Percentiles rank a stretch among this genome's conserved stretches.
Conservation (phyloP, 2,113 vertebrate species). For the Naja naja region DNA sequence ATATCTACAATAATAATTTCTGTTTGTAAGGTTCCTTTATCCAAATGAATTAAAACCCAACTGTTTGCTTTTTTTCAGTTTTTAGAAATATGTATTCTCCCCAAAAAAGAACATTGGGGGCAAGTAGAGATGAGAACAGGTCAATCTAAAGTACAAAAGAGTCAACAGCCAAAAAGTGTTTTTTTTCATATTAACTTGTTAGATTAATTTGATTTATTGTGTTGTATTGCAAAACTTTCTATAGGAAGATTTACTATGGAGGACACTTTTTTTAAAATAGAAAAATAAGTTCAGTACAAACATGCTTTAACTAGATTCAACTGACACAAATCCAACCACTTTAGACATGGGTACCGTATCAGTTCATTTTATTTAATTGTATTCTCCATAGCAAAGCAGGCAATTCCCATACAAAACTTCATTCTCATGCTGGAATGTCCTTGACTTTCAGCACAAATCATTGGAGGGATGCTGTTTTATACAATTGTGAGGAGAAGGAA, state of each 20-base stretch:
- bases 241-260: constrained; percentile 21
- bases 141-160: constrained; percentile 35
- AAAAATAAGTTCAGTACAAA: constrained; percentile 33
- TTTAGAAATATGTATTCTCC: constrained; percentile 40
- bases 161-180: constrained; percentile 1
- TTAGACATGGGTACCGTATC: constrained; percentile 36
- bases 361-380: constrained; percentile 46
- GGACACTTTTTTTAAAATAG: neutral
- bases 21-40: constrained; percentile 50
- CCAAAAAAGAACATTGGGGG: constrained; percentile 19
- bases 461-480: constrained; percentile 43
- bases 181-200: neutral
- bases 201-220: neutral
- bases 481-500: constrained; percentile 39
- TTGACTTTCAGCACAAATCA: constrained; percentile 56
- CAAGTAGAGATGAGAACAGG: constrained; percentile 27
- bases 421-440: constrained; percentile 45
- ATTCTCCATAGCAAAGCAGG: constrained; percentile 24
- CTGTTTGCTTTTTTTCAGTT: constrained; percentile 43
- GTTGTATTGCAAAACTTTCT: constrained; percentile 26
- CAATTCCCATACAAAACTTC: constrained; percentile 49
- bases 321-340: constrained; percentile 36
- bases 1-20: constrained; percentile 33
- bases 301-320: constrained; percentile 46
- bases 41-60: constrained; percentile 49